These are phyloP conservation scores for Etheostoma nigrum DNA, from an alignment of 2,797 vertebrate genomes.

Conservation along the genomic window DNA sequence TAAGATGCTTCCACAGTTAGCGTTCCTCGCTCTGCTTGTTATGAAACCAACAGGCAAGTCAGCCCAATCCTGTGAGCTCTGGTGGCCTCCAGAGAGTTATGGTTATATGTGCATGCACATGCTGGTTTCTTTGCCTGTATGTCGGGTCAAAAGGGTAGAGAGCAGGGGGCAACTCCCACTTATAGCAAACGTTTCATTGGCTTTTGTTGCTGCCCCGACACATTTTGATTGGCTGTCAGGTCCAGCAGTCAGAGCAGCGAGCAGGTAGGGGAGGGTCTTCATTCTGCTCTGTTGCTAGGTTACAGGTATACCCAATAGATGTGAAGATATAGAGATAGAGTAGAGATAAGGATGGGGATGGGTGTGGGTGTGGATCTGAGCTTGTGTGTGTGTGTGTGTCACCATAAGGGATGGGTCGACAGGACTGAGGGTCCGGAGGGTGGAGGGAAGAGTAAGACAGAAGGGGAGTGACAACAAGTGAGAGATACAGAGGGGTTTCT, in stretches of 20 bases:
- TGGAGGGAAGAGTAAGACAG: constrained; percentile 48
- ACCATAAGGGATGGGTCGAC: constrained; percentile 53
- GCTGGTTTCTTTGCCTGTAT: constrained; percentile 47
- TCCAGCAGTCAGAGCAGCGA: constrained; percentile 77
- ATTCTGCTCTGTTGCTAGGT: constrained; percentile 88
- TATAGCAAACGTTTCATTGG: constrained; percentile 72
- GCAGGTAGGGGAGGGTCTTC: constrained; percentile 85
- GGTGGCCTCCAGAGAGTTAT: constrained; percentile 51
- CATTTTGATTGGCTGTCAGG: constrained; percentile 74
- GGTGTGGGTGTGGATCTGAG: constrained; percentile 64
- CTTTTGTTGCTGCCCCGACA: constrained; percentile 50
- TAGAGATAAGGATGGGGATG: constrained; percentile 79
- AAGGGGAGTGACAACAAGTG: constrained; percentile 35
- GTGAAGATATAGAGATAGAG: constrained; percentile 82
- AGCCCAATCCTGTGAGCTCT: constrained; percentile 54
- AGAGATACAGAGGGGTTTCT: constrained; percentile 34
- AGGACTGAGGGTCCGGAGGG: constrained; percentile 57
- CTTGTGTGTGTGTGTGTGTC: constrained; percentile 22
- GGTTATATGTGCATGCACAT: constrained; percentile 13
- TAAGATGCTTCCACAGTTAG: constrained; percentile 32
- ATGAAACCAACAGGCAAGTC: constrained; percentile 61
- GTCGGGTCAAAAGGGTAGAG: constrained; percentile 71
- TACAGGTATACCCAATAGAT: constrained; percentile 89
- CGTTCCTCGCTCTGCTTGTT: constrained; percentile 32
- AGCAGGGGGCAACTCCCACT: constrained; percentile 66